These are phyloP conservation scores for Rhinoderma darwinii DNA, from an alignment of 2,113 vertebrate species.

Conservation along the genomic window DNA sequence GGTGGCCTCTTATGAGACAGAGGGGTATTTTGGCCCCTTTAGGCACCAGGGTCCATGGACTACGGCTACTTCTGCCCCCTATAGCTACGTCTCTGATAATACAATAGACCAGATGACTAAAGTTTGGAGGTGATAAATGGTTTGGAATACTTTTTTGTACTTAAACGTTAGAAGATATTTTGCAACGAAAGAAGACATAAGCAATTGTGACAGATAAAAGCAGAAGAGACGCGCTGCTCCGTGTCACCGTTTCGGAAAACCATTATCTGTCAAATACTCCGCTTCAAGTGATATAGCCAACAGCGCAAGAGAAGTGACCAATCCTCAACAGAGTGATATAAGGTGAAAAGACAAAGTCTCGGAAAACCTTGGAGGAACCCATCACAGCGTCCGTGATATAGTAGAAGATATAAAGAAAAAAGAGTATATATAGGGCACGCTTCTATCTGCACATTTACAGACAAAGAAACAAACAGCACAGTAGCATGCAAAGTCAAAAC, in stretches of 20 bases:
- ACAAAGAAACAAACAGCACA: conserved; percentile 10
- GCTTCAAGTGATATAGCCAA: not conserved
- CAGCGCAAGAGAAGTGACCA: conserved; percentile 38
- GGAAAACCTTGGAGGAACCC: conserved; percentile 27
- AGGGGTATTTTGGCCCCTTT: not conserved
- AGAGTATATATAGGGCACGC: not conserved
- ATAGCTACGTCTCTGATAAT: not conserved
- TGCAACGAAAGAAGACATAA: not conserved
- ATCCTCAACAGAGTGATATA: conserved; percentile 35
- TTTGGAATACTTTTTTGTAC: not conserved
- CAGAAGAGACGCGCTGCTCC: conserved; percentile 4
- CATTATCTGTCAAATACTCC: conserved; percentile 27
- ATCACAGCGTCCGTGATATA: not conserved
- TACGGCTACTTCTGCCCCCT: not conserved
- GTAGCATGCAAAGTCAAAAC: conserved; percentile 34
- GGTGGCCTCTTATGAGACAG: no score
- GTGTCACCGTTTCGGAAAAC: not conserved
- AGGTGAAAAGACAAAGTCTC: conserved; percentile 22
- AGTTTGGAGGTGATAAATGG: not conserved
- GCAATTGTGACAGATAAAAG: conserved; percentile 21
- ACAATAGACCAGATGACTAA: not conserved
- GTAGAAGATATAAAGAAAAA: not conserved
- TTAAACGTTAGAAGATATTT: not conserved
- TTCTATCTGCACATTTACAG: not conserved
- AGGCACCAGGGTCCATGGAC: not conserved